Evolutionary conservation across 1,140 invertebrate genomes (phyloP), one percentile per base, ranked within the genome.

Genomic region (Heliconius himera): DNA sequence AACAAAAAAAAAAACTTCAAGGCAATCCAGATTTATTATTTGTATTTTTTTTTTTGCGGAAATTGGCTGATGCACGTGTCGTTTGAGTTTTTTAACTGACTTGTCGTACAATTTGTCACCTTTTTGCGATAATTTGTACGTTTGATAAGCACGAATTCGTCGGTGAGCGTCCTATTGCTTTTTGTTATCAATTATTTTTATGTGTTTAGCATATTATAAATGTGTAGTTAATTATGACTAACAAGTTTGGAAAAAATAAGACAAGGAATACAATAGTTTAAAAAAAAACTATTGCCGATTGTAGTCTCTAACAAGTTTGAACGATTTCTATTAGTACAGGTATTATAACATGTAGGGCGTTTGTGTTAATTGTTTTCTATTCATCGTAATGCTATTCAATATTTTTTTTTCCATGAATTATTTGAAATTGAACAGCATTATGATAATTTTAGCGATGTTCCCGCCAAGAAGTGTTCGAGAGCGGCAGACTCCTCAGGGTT

Each of bases 401-500:
- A 74, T 73, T 82, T 49, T 60, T 4, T 5, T 41, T 36, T 26
- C 1, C 2, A 11, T 73, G 4, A 11, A n/a, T 46, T 22, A 73
- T 18, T 22, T 2, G 9, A 9, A 60, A 60, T 70, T 78, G 78
- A 70, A 80, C 80, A 78, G 75, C 29, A 56, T 82, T 82, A 76
- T 49, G 75, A 73, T 51, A 70, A 51, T 76, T 79, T 56, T 83
- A 82, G 80, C 74, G 49, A 79, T 79, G 79, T 76, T 81, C 85
- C 87, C 87, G 88, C 88, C 84, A 86, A 87, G 84, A 88, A 77
- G 83, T 79, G 82, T 66, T 71, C 84, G 84, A 82, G 85, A 87
- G 81, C 78, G 82, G 87, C 89, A 92, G 90, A 90, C 80, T 88
- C 89, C 88, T 89, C 89, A 89, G 85, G 85, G 89, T 54, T 86